Evolutionary conservation across 2,888 invertebrate species (phyloP).

Genomic region (Amiota communis): DNA sequence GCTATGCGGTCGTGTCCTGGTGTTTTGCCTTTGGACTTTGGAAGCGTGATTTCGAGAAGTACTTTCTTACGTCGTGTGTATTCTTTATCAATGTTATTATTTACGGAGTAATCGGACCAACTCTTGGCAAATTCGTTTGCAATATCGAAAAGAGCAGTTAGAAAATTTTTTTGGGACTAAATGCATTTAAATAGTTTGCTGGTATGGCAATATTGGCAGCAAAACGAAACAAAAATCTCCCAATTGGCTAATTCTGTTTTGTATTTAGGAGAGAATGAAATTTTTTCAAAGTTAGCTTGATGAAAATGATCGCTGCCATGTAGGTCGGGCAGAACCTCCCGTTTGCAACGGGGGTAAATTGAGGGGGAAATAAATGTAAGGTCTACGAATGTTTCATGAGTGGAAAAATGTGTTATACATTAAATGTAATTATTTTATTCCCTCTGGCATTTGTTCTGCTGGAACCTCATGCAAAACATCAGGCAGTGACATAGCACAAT

Average conservation of each 20-base stretch:
- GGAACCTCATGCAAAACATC: slow-evolving; percentile 36
- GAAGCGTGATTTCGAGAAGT: not conserved
- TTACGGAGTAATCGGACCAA: no score
- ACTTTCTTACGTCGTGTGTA: not conserved
- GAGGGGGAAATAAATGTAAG: no score
- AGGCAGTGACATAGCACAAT: slow-evolving; percentile 33
- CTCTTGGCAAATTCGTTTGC: no score
- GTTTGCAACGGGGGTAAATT: no score
- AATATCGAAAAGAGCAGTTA: no score
- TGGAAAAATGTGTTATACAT: not conserved
- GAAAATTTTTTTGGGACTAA: no score
- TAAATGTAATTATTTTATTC: slow-evolving; percentile 30
- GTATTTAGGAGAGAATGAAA: slow-evolving; percentile 22
- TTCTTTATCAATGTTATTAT: not conserved
- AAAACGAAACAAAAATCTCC: not conserved
- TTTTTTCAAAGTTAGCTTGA: slow-evolving; percentile 18
- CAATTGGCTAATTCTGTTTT: slow-evolving; percentile 24
- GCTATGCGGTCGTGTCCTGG: not conserved
- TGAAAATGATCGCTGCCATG: not conserved
- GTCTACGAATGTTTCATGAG: no score
- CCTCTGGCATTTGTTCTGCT: slow-evolving; percentile 27
- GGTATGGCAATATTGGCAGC: slow-evolving; percentile 31
- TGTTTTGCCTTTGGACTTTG: not conserved
- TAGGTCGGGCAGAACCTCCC: not conserved
- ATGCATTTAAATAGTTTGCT: slow-evolving; percentile 8